Percentiles rank a stretch among this genome's conserved stretches.
Evolutionary conservation across 2,888 invertebrate species (phyloP).

Genomic region (Miltochrista miniata): DNA sequence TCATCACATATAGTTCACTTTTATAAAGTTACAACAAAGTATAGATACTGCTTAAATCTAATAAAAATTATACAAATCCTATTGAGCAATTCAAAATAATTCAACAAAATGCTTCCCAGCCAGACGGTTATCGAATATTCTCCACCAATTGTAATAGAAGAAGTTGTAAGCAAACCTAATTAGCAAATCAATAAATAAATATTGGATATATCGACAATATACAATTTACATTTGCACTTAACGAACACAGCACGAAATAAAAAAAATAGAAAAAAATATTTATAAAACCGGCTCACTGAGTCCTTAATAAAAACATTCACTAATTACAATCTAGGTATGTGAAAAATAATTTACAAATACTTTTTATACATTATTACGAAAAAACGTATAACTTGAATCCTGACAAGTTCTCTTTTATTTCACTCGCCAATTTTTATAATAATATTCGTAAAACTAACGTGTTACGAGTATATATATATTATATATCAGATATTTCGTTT

Average conservation of each 20-base stretch:
- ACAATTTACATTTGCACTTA: slow-evolving; percentile 81
- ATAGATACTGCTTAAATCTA: slow-evolving; percentile 59
- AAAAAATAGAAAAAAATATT: slow-evolving; percentile 53
- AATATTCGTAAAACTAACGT: slow-evolving; percentile 70
- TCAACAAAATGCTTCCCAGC: slow-evolving; percentile 69
- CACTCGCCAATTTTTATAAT: slow-evolving; percentile 57
- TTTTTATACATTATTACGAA: slow-evolving; percentile 72
- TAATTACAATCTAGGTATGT: slow-evolving; percentile 75
- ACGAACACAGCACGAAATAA: slow-evolving; percentile 81
- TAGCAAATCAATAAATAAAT: slow-evolving; percentile 82
- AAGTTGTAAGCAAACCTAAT: slow-evolving; percentile 68
- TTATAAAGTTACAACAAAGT: slow-evolving; percentile 43
- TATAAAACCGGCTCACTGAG: slow-evolving; percentile 74
- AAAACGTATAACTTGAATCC: slow-evolving; percentile 79
- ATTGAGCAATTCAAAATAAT: slow-evolving; percentile 73
- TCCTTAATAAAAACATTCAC: slow-evolving; percentile 71
- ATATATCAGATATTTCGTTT: slow-evolving; percentile 66
- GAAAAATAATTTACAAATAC: slow-evolving; percentile 78
- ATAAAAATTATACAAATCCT: slow-evolving; percentile 65
- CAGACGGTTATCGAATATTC: slow-evolving; percentile 65
- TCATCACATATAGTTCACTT: slow-evolving; percentile 16
- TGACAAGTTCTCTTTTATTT: slow-evolving; percentile 63
- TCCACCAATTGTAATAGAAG: slow-evolving; percentile 59
- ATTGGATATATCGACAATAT: slow-evolving; percentile 80
- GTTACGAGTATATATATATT: slow-evolving; percentile 64